Conservation (phyloP, 2,797 vertebrate species). For the Tympanoctomys barrerae region DNA sequence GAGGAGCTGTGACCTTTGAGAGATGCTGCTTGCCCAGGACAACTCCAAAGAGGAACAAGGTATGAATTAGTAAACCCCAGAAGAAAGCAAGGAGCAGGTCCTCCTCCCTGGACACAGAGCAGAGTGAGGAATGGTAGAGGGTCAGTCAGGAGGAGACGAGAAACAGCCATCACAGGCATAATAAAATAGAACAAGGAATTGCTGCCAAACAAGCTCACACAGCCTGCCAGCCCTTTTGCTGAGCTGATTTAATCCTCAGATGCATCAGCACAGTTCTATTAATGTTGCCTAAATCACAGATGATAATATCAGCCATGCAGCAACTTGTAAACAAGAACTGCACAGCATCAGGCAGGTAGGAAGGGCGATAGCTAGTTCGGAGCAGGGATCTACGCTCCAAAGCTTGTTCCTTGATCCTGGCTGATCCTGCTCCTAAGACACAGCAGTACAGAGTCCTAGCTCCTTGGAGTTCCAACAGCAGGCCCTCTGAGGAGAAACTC, state of each 20-base stretch:
- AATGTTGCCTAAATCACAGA: neutral
- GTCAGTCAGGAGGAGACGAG: neutral
- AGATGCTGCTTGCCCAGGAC: neutral
- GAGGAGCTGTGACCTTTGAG: neutral
- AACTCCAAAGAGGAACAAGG: neutral
- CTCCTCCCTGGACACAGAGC: neutral
- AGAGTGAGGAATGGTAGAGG: no score
- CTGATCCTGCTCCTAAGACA: neutral
- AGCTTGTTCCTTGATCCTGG: neutral
- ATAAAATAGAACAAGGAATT: neutral
- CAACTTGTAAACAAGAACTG: neutral
- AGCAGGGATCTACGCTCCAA: neutral
- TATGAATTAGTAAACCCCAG: neutral
- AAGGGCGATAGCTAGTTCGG: neutral
- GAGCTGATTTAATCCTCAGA: neutral
- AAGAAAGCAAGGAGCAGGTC: neutral
- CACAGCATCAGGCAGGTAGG: no score
- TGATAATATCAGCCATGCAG: neutral
- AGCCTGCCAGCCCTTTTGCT: neutral
- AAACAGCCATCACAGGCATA: neutral
- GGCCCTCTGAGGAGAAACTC: neutral
- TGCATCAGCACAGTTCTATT: neutral
- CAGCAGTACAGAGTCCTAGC: neutral
- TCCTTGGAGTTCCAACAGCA: neutral
- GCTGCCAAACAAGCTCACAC: neutral